Evolutionary conservation across 1,140 invertebrate species (phyloP), one percentile per base, ranked within the genome.

Genomic region (Latrodectus geometricus): DNA sequence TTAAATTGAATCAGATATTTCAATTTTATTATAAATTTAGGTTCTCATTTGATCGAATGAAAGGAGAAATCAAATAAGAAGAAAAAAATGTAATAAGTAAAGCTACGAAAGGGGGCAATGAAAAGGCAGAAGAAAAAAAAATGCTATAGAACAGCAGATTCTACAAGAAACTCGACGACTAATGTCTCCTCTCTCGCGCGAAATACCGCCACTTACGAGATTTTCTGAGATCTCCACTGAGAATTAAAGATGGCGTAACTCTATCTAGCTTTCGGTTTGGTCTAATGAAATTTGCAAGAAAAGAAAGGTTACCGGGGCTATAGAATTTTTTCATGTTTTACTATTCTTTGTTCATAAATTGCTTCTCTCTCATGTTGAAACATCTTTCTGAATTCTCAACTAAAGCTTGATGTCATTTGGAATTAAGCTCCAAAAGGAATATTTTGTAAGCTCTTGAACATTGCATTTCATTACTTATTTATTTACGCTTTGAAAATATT

Each of bases 161-260:
- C 81, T 83, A 75, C 81, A 75, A 14, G 81, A 83, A 35, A 83
- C 70, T 83, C 61, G 66, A 82, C 80, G 80, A 83, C 81, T 83
- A 83, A 83, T 83, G 81, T 75, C 81, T 83, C 75, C 81, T 66
- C 76, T 83, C 81, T 83, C 81, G 61, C 72, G 81, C 81, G 72
- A 83, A 83, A 83, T 83, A 83, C 66, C 81, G 72, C 81, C 81
- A 83, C 81, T 83, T 83, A 83, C 81, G 81, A 83, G 81, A 83
- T 83, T 83, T 83, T 48, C 70, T 72, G 81, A 83, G 81, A 83
- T 83, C 72, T 75, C 81, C 81, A 49, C 81, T 52, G 81, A 83
- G 81, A 72, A 83, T 83, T 83, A 83, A 83, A 83, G 81, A 83
- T 75, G 81, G 81, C 70, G 81, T 83, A 83, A 83, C 81, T 83